phyloP scores from a whole-genome alignment of 1,140 invertebrate species.

The Phthorimaea operculella region DNA sequence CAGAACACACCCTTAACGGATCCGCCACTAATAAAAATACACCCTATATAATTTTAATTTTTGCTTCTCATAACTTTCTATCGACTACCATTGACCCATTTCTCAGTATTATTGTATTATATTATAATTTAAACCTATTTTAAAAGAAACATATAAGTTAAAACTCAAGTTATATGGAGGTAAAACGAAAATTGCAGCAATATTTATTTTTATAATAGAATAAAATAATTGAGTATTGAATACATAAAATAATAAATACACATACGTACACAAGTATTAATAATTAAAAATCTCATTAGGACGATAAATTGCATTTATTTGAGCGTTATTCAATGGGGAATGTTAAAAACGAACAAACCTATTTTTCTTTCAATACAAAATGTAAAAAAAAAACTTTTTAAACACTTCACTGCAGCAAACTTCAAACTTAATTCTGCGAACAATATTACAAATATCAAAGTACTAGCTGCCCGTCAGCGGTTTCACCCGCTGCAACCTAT shows the following conservation, averaged over 20 bases:
- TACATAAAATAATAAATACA: neutral
- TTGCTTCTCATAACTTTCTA: neutral
- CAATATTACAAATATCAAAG: neutral
- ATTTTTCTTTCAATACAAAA: neutral
- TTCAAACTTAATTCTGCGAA: neutral
- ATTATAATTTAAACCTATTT: neutral
- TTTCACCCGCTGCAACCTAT: too few relatives aligned
- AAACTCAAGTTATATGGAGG: neutral
- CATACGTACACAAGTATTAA: neutral
- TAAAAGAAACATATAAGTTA: neutral
- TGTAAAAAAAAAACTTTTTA: neutral
- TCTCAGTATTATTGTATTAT: neutral
- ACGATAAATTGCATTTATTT: neutral
- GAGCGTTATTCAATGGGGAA: slow-evolving; percentile 1
- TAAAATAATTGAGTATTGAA: slow-evolving; percentile 1
- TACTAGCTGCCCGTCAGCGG: too few relatives aligned
- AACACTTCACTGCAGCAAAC: neutral
- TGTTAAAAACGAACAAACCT: neutral
- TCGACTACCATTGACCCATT: neutral
- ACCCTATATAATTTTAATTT: neutral
- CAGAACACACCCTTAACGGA: too few relatives aligned
- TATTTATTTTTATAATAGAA: too few relatives aligned
- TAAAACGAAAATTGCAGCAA: too few relatives aligned
- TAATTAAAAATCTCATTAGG: neutral
- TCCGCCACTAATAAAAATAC: too few relatives aligned